Evolutionary conservation across 2,888 invertebrate genomes (phyloP).

Genomic region (Rhingia rostrata): DNA sequence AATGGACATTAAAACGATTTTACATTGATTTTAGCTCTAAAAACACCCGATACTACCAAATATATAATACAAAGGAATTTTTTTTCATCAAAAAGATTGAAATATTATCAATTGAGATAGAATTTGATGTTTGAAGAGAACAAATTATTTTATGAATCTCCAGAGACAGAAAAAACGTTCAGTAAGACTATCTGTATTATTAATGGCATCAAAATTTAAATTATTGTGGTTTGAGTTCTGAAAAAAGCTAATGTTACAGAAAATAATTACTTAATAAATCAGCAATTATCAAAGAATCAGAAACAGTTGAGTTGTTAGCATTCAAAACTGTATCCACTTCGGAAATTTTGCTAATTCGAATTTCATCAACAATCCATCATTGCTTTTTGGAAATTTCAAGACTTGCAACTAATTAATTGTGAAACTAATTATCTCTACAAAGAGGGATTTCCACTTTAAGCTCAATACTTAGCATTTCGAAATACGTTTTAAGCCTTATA

Average conservation of each 20-base stretch:
- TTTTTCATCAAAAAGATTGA: too few relatives aligned
- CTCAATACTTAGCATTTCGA: too few relatives aligned
- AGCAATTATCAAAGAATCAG: too few relatives aligned
- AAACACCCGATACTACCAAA: constrained; percentile 6
- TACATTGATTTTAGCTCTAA: not conserved
- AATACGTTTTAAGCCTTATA: too few relatives aligned
- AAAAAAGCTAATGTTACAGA: not conserved
- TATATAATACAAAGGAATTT: constrained; percentile 10
- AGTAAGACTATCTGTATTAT: not conserved
- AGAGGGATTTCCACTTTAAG: too few relatives aligned
- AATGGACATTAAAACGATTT: too few relatives aligned
- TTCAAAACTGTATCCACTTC: not conserved
- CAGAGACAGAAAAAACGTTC: constrained; percentile 15
- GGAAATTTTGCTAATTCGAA: not conserved
- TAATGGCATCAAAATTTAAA: not conserved
- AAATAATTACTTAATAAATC: constrained; percentile 9
- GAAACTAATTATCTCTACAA: not conserved
- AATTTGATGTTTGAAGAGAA: not conserved
- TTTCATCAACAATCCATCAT: not conserved
- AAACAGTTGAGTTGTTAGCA: too few relatives aligned
- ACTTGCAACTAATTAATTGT: not conserved
- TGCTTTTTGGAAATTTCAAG: constrained; percentile 5
- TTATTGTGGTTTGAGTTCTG: not conserved
- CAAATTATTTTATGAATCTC: constrained; percentile 8
- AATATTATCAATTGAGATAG: constrained; percentile 3